Evolutionary conservation across 2,888 invertebrate species (phyloP), one percentile per base, ranked within the genome.

Genomic region (Scaptomyza reducta): DNA sequence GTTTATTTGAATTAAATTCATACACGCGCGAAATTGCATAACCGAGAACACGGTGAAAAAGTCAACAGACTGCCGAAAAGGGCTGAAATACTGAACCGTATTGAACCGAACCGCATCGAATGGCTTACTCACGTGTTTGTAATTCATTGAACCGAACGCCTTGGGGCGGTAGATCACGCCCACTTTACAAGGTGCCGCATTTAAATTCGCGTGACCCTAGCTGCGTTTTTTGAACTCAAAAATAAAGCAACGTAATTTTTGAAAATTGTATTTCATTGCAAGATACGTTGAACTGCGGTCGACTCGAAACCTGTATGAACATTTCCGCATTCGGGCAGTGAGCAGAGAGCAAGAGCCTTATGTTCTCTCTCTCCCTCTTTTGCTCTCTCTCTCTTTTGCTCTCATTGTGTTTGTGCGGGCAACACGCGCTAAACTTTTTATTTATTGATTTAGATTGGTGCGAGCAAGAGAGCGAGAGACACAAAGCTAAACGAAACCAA

Each of bases 211-310:
- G 42, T 80, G 89, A 88, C 87, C 87, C 89, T 64, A 81, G 77
- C 54, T 70, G 79, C 84, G 87, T 80, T 88, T 88, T 73, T 86
- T 89, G 87, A 88, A 88, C 87, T 77, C 78, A 60, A 53, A 60
- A 44, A n/a, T n/a, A 33, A 18, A 33, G n/a, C 46, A 16, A 16
- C 29, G 38, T 55, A 47, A 54, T 57, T 49, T 63, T 54, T 42
- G 64, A 59, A 59, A 78, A 79, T 57, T 69, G 29, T 61, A 58
- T 82, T 88, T 87, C 73, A 77, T 71, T 87, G 73, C 77, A 71
- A 71, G 81, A 79, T 74, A 69, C 83, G 70, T 81, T 84, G 85
- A 87, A 87, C 88, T 80, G 84, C 69, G 57, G 44, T 55, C 44
- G 57, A 50, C 31, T 33, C 35, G 69, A 87, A 88, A 88, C 87